These are phyloP conservation scores for Conger conger DNA, from an alignment of 2,113 vertebrate genomes.

Conservation along the genomic window DNA sequence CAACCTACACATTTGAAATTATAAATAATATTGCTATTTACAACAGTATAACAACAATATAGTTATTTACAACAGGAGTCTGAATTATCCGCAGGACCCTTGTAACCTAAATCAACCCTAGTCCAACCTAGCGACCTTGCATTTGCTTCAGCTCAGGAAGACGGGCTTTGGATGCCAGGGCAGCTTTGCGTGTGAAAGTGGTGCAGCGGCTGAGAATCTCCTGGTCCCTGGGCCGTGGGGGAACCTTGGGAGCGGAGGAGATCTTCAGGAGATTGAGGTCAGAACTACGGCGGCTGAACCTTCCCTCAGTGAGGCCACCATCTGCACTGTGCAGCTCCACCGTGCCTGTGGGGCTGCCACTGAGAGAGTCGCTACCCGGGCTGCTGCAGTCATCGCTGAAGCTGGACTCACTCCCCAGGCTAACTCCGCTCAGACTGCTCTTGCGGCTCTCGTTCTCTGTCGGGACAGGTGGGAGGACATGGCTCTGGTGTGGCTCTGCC, in stretches of 20 bases:
- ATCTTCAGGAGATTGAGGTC: not conserved
- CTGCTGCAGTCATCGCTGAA: slow-evolving; percentile 46
- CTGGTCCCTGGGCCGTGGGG: slow-evolving; percentile 62
- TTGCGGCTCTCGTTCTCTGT: not conserved
- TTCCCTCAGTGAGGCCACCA: slow-evolving; percentile 27
- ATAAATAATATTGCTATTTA: not conserved
- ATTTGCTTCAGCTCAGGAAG: slow-evolving; percentile 34
- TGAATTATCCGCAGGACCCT: not conserved
- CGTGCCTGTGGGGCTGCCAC: not conserved
- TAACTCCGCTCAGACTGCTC: slow-evolving; percentile 40
- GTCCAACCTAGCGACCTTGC: slow-evolving; percentile 29
- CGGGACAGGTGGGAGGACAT: not conserved
- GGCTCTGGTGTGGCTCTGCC: slow-evolving; percentile 35
- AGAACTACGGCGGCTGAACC: slow-evolving; percentile 5
- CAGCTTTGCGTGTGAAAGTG: slow-evolving; percentile 75
- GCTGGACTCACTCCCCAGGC: slow-evolving; percentile 44
- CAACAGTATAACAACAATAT: not conserved
- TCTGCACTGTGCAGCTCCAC: slow-evolving; percentile 28
- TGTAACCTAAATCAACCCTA: not conserved
- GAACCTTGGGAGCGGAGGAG: slow-evolving; percentile 59
- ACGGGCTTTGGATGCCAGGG: slow-evolving; percentile 52
- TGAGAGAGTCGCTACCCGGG: slow-evolving; percentile 26
- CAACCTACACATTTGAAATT: not conserved
- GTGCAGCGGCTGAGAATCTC: slow-evolving; percentile 82
- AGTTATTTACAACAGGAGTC: not conserved